phyloP scores from a whole-genome alignment of 2,888 invertebrate genomes.

The Pyrrhia umbra region DNA sequence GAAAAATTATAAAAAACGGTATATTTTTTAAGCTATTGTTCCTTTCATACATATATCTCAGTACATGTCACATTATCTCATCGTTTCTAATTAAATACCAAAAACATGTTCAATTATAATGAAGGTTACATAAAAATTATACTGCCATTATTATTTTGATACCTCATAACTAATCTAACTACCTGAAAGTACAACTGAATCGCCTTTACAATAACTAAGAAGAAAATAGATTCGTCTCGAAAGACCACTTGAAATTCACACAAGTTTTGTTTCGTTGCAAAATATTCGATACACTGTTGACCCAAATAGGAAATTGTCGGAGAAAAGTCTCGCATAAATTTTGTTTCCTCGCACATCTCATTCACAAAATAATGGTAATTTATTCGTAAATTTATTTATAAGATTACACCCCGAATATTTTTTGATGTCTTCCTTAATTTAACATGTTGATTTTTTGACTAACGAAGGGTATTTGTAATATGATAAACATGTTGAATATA shows the following conservation, averaged over 20 bases:
- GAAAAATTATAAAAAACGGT: too few species aligned
- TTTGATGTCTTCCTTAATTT: background rate
- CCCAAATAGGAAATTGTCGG: slow-evolving; percentile 48
- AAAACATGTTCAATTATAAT: too few species aligned
- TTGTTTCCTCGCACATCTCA: slow-evolving; percentile 41
- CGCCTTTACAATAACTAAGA: background rate
- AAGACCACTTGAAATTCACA: slow-evolving; percentile 1
- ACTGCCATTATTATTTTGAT: too few species aligned
- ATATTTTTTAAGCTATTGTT: too few species aligned
- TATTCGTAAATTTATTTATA: slow-evolving; percentile 49
- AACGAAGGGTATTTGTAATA: slow-evolving; percentile 9
- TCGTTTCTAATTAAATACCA: too few species aligned
- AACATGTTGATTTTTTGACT: slow-evolving; percentile 4
- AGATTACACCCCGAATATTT: background rate
- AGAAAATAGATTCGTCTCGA: background rate
- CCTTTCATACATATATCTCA: too few species aligned
- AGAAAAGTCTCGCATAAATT: slow-evolving; percentile 44
- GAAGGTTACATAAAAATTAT: too few species aligned
- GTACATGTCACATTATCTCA: too few species aligned
- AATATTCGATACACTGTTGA: slow-evolving; percentile 45
- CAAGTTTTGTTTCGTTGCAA: slow-evolving; percentile 13
- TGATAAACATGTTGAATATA: background rate
- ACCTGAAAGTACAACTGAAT: too few species aligned
- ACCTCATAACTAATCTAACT: too few species aligned
- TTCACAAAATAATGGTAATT: slow-evolving; percentile 49